Conservation (phyloP, 1,140 invertebrate genomes). For the Araneus ventricosus region DNA sequence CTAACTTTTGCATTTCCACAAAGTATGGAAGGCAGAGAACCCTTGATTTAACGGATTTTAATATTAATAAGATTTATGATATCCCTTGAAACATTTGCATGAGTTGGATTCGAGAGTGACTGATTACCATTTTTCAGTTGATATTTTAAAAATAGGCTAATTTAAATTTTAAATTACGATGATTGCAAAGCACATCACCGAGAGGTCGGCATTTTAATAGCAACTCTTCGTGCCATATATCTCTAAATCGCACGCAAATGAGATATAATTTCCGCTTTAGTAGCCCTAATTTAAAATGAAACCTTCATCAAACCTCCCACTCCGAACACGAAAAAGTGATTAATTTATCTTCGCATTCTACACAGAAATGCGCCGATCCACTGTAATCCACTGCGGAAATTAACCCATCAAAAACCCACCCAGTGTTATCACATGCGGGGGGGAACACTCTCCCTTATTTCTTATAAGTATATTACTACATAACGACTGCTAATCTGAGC, state of each 20-base stretch:
- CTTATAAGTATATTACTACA: conserved; percentile 50
- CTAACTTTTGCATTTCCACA: no score
- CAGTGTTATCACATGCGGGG: conserved; percentile 35
- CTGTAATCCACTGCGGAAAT: conserved; percentile 68
- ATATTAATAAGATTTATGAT: no score
- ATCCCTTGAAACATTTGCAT: no score
- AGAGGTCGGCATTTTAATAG: no score
- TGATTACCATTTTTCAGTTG: no score
- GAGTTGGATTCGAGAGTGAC: no score
- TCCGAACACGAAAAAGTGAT: neutral
- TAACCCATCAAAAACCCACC: conserved; percentile 67
- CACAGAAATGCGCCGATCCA: neutral
- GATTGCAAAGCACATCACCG: no score
- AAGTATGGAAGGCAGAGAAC: no score
- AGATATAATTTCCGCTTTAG: neutral
- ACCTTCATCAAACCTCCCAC: neutral
- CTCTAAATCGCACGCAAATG: neutral
- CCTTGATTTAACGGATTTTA: no score
- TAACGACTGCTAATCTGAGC: conserved; percentile 69
- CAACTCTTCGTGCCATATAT: no score
- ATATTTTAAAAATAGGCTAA: no score
- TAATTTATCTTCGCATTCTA: neutral
- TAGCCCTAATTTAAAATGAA: neutral
- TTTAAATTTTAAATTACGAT: no score
- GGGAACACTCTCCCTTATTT: neutral